Conservation (phyloP, 1,140 invertebrate species). For the Berghia stephanieae region DNA sequence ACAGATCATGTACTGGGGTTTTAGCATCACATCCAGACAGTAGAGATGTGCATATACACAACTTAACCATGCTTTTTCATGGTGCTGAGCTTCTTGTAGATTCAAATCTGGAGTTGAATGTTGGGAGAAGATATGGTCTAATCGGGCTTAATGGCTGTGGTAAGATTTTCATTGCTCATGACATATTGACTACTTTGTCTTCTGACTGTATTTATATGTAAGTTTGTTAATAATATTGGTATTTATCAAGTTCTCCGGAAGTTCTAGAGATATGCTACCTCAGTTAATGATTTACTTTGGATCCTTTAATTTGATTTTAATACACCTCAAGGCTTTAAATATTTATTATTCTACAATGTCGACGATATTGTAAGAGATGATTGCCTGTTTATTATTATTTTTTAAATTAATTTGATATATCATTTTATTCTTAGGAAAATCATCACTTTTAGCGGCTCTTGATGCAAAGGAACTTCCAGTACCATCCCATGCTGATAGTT, state of each 20-base stretch:
- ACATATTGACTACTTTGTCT: background rate
- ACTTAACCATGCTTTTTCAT: constrained; percentile 98
- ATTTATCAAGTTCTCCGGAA: too few relatives aligned
- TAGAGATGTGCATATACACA: constrained; percentile 95
- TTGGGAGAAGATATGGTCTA: constrained; percentile 94
- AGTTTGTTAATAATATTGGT: background rate
- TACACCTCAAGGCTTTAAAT: too few relatives aligned
- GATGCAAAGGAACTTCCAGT: constrained; percentile 95
- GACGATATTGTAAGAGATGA: background rate
- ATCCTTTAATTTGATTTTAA: too few relatives aligned
- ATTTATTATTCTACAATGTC: too few relatives aligned
- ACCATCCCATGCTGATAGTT: constrained; percentile 97
- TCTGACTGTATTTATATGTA: background rate
- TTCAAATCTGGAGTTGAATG: constrained; percentile 95
- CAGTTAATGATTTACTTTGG: too few relatives aligned
- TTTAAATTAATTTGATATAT: background rate
- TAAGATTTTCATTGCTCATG: constrained; percentile 63
- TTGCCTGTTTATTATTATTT: background rate
- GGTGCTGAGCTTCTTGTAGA: constrained; percentile 95
- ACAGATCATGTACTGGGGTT: constrained; percentile 92
- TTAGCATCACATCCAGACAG: constrained; percentile 93
- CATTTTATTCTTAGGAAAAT: constrained; percentile 77
- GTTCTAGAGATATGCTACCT: too few relatives aligned
- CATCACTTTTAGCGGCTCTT: constrained; percentile 88
- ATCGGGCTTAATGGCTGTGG: constrained; percentile 97